Conservation (phyloP, 1,140 invertebrate genomes). For the Oreohelix idahoensis region DNA sequence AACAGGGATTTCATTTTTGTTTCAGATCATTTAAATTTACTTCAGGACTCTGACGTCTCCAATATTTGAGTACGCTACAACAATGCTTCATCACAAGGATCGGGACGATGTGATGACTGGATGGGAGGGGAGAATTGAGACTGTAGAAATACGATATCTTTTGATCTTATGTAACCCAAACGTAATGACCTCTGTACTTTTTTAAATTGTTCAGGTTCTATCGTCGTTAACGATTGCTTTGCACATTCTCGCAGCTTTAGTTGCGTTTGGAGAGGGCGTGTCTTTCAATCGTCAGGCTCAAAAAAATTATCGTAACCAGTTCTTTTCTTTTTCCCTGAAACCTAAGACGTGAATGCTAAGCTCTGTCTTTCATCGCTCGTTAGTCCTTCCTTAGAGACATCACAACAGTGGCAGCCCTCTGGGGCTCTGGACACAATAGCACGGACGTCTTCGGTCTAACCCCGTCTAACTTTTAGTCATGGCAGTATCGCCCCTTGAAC, state of each 20-base stretch:
- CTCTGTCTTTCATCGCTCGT: slow-evolving; percentile 8
- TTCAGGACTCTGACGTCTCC: no score
- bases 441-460: slow-evolving; percentile 4
- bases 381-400: slow-evolving; percentile 1
- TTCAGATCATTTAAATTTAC: no score
- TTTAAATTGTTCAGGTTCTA: neutral
- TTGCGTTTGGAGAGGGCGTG: neutral
- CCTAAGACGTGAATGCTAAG: slow-evolving; percentile 21
- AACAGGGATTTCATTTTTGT: no score
- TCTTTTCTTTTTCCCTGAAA: neutral
- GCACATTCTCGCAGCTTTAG: neutral
- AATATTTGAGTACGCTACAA: no score
- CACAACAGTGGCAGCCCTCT: neutral
- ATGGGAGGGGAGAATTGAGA: no score
- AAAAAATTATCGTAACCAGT: neutral
- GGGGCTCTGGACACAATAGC: slow-evolving; percentile 1
- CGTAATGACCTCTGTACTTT: neutral
- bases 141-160: neutral
- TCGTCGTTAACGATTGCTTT: neutral
- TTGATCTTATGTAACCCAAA: neutral
- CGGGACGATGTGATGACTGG: no score
- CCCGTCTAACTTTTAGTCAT: neutral
- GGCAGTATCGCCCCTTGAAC: neutral
- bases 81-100: no score
- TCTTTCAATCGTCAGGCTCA: neutral